These are phyloP conservation scores for Acinonyx jubatus DNA, from an alignment of 2,113 vertebrate genomes.

Conservation along the genomic window DNA sequence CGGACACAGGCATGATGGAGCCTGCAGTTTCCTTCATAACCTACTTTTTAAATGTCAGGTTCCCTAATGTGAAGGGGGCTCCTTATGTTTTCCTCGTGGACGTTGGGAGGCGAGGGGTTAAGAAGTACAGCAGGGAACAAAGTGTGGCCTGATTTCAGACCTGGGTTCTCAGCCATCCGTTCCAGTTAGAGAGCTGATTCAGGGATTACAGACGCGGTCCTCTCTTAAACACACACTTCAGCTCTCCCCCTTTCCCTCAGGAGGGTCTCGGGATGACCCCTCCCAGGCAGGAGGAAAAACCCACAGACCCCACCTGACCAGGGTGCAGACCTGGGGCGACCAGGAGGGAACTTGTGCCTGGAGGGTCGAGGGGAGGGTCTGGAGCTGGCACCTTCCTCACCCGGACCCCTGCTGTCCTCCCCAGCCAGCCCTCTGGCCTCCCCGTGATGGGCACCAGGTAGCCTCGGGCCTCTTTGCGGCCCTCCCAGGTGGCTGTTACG, in stretches of 20 bases:
- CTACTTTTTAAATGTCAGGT: rapidly evolving
- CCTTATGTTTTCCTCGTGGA: rapidly evolving
- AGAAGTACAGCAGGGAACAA: not conserved
- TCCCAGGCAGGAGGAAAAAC: not conserved
- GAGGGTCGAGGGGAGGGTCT: not conserved
- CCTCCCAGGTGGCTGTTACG: rapidly evolving
- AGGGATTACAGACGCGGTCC: rapidly evolving
- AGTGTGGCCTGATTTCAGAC: not conserved
- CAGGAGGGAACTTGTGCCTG: not conserved
- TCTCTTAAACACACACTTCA: not conserved
- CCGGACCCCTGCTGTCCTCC: not conserved
- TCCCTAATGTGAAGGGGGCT: rapidly evolving
- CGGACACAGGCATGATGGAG: rapidly evolving
- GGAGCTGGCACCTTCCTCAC: not conserved
- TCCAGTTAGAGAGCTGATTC: not conserved
- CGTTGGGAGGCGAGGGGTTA: not conserved
- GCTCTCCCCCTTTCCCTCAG: not conserved
- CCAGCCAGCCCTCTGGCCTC: not conserved
- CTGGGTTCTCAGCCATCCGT: not conserved
- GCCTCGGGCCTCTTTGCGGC: no score
- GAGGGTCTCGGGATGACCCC: not conserved
- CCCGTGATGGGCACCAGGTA: rapidly evolving
- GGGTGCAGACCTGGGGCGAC: not conserved
- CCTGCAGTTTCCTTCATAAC: not conserved
- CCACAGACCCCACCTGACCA: not conserved